These are phyloP conservation scores for Apodemia hepburni DNA, from an alignment of 2,888 invertebrate genomes.

Conservation along the genomic window DNA sequence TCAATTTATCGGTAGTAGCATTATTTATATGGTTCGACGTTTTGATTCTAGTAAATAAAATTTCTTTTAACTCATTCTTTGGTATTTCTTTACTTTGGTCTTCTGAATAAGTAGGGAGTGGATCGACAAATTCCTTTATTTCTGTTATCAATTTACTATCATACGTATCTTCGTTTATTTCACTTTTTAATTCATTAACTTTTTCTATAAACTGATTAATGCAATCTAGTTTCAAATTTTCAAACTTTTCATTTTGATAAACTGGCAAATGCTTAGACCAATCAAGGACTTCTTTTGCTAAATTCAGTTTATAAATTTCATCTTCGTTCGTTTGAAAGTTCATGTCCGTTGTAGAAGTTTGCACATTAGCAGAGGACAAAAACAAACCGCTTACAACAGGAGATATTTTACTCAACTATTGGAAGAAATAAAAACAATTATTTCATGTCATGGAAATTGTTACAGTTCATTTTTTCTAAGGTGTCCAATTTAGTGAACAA, in stretches of 20 bases:
- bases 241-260: slow-evolving; percentile 33
- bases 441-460: too few species aligned
- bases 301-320: neutral
- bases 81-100: slow-evolving; percentile 28
- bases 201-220: slow-evolving; percentile 41
- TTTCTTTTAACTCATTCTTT: slow-evolving; percentile 38
- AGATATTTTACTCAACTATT: neutral
- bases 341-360: slow-evolving; percentile 4
- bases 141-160: slow-evolving; percentile 36
- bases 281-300: slow-evolving; percentile 10
- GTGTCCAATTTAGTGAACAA: too few species aligned
- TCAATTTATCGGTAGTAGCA: neutral
- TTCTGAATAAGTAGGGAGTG: slow-evolving; percentile 32
- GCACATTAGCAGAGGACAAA: neutral
- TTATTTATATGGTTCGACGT: slow-evolving; percentile 28
- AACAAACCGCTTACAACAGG: neutral
- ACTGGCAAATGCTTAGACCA: slow-evolving; percentile 39
- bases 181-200: slow-evolving; percentile 35
- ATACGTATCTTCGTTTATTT: slow-evolving; percentile 32
- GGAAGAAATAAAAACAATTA: neutral
- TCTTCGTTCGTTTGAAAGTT: neutral
- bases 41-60: slow-evolving; percentile 39
- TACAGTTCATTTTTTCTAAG: too few species aligned
- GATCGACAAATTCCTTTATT: slow-evolving; percentile 42
- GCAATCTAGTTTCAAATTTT: slow-evolving; percentile 38